Evolutionary conservation across 2,113 vertebrate species (phyloP).

Genomic region (Gymnocephalus cernua): DNA sequence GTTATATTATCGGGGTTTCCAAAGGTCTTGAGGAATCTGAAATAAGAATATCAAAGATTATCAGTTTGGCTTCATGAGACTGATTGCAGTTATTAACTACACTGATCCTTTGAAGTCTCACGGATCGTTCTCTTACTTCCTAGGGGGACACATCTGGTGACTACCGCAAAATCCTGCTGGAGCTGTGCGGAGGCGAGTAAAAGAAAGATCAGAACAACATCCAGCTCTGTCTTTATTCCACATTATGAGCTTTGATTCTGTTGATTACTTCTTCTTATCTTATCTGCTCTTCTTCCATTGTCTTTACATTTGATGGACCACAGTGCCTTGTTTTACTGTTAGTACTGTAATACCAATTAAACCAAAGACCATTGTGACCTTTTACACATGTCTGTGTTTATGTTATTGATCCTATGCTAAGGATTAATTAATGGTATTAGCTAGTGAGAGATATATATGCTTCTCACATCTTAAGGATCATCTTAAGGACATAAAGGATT

Average conservation of each 20-base stretch:
- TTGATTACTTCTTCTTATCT: neutral
- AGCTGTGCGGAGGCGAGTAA: slow-evolving; percentile 91
- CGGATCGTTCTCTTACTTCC: slow-evolving; percentile 1
- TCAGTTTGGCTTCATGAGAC: neutral
- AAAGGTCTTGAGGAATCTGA: neutral
- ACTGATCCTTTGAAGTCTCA: slow-evolving; percentile 25
- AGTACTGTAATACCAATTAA: slow-evolving; percentile 73
- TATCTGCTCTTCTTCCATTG: neutral
- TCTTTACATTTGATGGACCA: slow-evolving; percentile 47
- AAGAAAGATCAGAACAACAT: slow-evolving; percentile 34
- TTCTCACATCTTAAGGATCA: slow-evolving; percentile 53
- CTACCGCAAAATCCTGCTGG: slow-evolving; percentile 93
- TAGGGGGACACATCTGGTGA: slow-evolving; percentile 97
- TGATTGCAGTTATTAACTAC: neutral
- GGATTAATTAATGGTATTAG: slow-evolving; percentile 31
- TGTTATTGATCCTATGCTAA: slow-evolving; percentile 47
- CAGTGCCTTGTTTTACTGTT: slow-evolving; percentile 62
- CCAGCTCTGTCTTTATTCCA: neutral
- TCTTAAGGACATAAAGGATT: slow-evolving; percentile 49
- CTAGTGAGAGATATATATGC: slow-evolving; percentile 25
- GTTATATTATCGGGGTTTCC: neutral
- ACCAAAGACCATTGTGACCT: slow-evolving; percentile 63
- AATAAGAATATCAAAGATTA: neutral
- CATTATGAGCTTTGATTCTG: neutral
- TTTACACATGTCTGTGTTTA: slow-evolving; percentile 61